These are phyloP conservation scores for Syrrhaptes paradoxus DNA, from an alignment of 2,113 vertebrate genomes.

Conservation along the genomic window DNA sequence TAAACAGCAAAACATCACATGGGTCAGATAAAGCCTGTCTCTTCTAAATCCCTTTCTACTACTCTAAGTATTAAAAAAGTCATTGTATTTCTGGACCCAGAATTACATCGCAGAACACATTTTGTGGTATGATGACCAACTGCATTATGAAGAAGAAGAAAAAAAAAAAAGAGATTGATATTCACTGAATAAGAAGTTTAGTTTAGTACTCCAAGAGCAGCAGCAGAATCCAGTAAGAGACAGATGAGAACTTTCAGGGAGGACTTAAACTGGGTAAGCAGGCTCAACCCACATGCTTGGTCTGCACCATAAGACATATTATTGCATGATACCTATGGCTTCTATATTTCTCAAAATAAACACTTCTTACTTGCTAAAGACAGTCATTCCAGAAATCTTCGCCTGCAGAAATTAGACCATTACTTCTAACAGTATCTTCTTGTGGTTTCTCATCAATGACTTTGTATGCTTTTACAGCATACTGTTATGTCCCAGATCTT, in stretches of 20 bases:
- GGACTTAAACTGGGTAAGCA: neutral
- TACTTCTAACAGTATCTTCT: neutral
- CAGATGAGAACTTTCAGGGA: neutral
- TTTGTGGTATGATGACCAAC: neutral
- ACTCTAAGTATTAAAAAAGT: neutral
- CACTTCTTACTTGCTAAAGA: neutral
- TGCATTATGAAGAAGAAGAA: neutral
- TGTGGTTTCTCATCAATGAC: neutral
- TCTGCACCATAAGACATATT: neutral
- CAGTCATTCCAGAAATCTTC: neutral
- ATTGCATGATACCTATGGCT: accelerated
- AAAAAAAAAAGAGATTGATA: neutral
- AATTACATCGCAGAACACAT: neutral
- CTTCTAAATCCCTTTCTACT: neutral
- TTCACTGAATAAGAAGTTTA: neutral
- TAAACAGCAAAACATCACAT: neutral
- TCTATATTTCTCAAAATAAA: neutral
- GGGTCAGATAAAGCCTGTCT: neutral
- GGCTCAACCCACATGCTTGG: neutral
- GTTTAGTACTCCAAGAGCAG: neutral
- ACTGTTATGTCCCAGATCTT: neutral
- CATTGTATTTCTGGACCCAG: neutral
- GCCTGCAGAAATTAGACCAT: neutral
- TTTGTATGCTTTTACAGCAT: neutral
- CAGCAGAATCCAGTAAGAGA: neutral